A percentile compares a stretch with the other conserved stretches of the same genome.
Evolutionary conservation across 2,797 vertebrate species (phyloP).

Genomic region (Echeneis naucrates): DNA sequence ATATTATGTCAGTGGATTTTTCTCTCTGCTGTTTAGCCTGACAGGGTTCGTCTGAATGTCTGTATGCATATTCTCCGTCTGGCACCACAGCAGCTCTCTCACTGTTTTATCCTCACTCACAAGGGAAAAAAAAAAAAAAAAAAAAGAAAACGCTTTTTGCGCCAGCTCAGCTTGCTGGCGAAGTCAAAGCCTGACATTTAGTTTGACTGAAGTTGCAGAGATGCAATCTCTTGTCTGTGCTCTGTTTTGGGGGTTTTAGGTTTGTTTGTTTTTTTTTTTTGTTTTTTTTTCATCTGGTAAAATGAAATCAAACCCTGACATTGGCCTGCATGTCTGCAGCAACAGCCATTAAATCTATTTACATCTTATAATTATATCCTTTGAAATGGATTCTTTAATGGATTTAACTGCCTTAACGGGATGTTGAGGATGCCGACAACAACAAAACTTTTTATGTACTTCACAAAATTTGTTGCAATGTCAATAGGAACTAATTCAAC

Average conservation of each 20-base stretch:
- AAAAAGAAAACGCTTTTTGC: slow-evolving; percentile 12
- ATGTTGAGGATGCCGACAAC: too few species aligned
- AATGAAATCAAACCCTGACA: neutral
- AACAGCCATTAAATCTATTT: neutral
- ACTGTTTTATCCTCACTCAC: slow-evolving; percentile 48
- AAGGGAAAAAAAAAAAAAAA: neutral
- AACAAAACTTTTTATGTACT: neutral
- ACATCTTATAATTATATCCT: neutral
- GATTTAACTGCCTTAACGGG: neutral
- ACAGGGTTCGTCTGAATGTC: slow-evolving; percentile 15
- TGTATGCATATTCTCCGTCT: slow-evolving; percentile 33
- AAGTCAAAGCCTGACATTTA: slow-evolving; percentile 59
- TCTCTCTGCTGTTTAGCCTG: slow-evolving; percentile 13
- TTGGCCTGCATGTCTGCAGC: neutral
- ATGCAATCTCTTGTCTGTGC: slow-evolving; percentile 13
- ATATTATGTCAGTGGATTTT: slow-evolving; percentile 26
- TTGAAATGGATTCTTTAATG: neutral
- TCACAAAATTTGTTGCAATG: neutral
- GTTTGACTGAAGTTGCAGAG: slow-evolving; percentile 25
- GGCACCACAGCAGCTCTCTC: slow-evolving; percentile 29
- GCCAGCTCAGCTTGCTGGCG: slow-evolving; percentile 5
- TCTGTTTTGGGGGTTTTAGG: slow-evolving; percentile 1
- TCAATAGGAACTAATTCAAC: too few species aligned
- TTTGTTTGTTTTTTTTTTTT: too few species aligned
- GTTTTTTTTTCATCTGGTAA: neutral